Percentiles rank a stretch among this genome's conserved stretches.
phyloP scores from a whole-genome alignment of 2,113 vertebrate genomes.

The Sula dactylatra region DNA sequence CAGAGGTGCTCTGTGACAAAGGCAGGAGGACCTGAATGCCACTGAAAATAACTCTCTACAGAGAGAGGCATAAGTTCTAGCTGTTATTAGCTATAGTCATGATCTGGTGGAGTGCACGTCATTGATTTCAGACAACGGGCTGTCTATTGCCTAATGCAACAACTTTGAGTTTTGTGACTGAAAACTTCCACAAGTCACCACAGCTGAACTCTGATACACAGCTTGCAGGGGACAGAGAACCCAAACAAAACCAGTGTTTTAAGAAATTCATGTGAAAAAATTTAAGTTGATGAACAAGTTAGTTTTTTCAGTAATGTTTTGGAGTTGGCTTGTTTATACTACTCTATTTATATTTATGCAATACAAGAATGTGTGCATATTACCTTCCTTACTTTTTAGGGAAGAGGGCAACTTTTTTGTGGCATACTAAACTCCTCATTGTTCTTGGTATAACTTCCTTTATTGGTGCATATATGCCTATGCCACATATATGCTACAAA shows the following conservation, averaged over 20 bases:
- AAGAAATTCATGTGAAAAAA: neutral
- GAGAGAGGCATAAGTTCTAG: neutral
- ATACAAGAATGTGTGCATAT: neutral
- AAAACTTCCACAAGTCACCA: neutral
- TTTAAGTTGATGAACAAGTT: neutral
- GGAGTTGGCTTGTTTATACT: neutral
- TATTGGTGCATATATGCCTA: neutral
- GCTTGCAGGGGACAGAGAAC: neutral
- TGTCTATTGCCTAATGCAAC: neutral
- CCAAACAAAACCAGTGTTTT: neutral
- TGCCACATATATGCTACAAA: neutral
- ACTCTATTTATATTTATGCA: neutral
- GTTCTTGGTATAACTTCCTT: neutral
- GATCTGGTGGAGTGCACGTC: neutral
- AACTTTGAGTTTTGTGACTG: neutral
- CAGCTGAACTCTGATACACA: neutral
- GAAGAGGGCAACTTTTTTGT: neutral
- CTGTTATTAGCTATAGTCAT: neutral
- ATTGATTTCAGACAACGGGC: neutral
- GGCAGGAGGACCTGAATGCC: neutral
- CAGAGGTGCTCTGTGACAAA: neutral
- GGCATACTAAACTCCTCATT: neutral
- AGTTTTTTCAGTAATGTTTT: neutral
- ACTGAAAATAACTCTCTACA: neutral
- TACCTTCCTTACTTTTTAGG: neutral